Conservation (phyloP, 2,113 vertebrate species). For the Oreochromis aureus region DNA sequence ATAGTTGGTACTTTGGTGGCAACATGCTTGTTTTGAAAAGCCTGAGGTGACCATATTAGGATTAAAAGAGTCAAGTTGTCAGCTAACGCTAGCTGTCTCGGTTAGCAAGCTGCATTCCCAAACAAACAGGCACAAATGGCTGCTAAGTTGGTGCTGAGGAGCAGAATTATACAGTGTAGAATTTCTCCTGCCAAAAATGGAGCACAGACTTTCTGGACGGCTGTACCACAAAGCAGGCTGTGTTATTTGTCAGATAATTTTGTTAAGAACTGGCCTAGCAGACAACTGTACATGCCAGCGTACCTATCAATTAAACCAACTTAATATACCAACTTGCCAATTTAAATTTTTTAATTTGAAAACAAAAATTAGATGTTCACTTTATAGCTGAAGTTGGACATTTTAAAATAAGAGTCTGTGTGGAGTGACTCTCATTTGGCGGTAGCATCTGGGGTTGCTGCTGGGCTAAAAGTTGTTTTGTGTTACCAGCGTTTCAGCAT, state of each 20-base stretch:
- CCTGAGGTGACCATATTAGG: neutral
- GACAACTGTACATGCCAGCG: neutral
- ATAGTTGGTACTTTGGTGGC: neutral
- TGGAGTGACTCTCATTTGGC: neutral
- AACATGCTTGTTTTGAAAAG: neutral
- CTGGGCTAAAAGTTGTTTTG: neutral
- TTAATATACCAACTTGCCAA: neutral
- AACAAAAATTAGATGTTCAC: neutral
- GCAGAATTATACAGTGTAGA: neutral
- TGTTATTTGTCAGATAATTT: neutral
- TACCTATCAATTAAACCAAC: neutral
- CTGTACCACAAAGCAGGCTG: neutral
- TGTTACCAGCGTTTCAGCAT: neutral
- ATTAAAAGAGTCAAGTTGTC: neutral
- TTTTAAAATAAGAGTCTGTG: neutral
- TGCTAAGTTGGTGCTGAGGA: neutral
- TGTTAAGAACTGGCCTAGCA: neutral
- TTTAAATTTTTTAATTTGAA: neutral
- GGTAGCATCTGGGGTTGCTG: neutral
- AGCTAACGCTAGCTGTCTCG: neutral
- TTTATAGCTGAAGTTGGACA: neutral
- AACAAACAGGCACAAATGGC: neutral
- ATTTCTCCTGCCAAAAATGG: neutral
- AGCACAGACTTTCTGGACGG: rapidly evolving
- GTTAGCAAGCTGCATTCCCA: neutral